These are phyloP conservation scores for Hemicordylus capensis DNA, from an alignment of 2,113 vertebrate species.

Conservation along the genomic window DNA sequence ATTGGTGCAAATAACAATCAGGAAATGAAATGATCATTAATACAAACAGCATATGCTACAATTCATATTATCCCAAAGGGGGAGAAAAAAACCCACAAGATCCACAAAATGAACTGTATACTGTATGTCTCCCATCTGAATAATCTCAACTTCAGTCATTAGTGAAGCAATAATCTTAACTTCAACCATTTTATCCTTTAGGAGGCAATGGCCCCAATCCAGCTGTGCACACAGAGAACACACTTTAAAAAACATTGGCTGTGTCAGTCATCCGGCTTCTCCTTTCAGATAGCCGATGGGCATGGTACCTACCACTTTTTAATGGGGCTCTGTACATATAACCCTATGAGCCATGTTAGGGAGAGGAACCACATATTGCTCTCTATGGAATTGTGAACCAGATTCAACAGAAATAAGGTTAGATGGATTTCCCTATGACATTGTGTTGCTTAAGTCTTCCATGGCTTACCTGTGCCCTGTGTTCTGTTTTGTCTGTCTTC, in stretches of 20 bases:
- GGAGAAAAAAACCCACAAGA: neutral
- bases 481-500: neutral
- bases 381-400: neutral
- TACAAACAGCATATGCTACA: neutral
- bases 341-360: neutral
- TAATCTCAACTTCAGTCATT: too few relatives aligned
- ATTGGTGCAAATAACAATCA: neutral
- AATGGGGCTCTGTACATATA: neutral
- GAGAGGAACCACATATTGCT: neutral
- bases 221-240: neutral
- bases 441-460: neutral
- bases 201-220: neutral
- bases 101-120: neutral
- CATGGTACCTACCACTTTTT: neutral
- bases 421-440: neutral
- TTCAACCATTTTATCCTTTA: neutral
- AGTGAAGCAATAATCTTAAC: neutral
- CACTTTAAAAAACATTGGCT: neutral
- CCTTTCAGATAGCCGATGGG: neutral
- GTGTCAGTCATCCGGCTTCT: neutral
- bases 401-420: neutral
- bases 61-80: neutral
- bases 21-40: neutral
- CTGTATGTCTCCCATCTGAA: too few relatives aligned
- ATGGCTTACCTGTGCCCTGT: neutral